A percentile compares a stretch with the other conserved stretches of the same genome.
Conservation (phyloP, 2,888 invertebrate genomes). For the Trachelus tabidus region DNA sequence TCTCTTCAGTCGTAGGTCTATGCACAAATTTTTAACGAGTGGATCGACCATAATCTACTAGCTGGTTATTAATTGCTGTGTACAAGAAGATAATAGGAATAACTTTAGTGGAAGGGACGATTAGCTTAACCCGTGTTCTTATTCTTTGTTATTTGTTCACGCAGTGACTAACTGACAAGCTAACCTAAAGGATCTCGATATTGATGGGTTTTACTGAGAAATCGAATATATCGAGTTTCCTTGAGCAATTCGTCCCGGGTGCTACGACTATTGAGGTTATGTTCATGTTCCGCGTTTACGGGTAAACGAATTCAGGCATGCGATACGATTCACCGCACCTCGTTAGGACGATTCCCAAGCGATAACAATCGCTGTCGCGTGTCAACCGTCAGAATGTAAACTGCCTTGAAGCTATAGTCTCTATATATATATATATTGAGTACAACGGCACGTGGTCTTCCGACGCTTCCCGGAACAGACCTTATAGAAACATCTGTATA, state of each 20-base stretch:
- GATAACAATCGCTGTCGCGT: constrained; percentile 3
- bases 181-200: not conserved
- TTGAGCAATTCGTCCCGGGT: not conserved
- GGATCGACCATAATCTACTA: not conserved
- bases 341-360: constrained; percentile 2
- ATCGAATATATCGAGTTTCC: not conserved
- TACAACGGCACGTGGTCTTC: not conserved
- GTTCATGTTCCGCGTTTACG: not conserved
- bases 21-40: not conserved
- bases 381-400: not conserved
- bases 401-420: not conserved
- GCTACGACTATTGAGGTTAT: not conserved
- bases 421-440: not conserved
- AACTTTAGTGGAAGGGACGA: not conserved
- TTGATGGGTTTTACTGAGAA: not conserved
- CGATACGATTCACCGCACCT: not conserved
- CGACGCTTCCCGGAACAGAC: not conserved
- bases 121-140: not conserved
- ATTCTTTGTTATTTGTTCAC: not conserved
- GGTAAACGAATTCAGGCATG: not conserved
- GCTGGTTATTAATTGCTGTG: not conserved
- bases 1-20: not conserved
- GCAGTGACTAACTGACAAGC: not conserved
- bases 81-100: not conserved
- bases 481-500: not conserved